Conservation (phyloP, 53 echinoderm and acorn worm species). For the Arbacia lixula region DNA sequence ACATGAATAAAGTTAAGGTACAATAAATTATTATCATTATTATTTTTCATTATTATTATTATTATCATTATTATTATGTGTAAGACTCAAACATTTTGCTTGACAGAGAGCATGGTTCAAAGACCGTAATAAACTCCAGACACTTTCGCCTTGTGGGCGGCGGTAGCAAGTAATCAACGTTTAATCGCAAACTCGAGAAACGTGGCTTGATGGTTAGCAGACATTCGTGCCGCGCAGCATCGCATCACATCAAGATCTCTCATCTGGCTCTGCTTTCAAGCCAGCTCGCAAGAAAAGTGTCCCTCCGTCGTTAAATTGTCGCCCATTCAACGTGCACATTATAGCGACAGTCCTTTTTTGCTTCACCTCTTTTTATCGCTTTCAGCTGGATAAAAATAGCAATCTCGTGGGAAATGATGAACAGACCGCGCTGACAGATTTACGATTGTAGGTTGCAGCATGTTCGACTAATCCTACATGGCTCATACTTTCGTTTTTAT, state of each 20-base stretch:
- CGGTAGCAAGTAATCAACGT: neutral
- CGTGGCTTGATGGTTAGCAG: neutral
- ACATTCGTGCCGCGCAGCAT: neutral
- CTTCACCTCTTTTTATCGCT: neutral
- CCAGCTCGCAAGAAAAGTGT: neutral
- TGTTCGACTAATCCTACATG: too few species aligned
- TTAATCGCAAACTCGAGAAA: neutral
- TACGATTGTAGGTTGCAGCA: conserved; percentile 18
- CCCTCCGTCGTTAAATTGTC: conserved; percentile 23
- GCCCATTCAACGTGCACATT: conserved; percentile 23
- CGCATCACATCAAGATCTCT: neutral
- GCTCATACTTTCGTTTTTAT: too few species aligned
- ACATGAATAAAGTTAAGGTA: too few species aligned
- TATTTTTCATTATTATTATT: too few species aligned
- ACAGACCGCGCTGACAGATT: conserved; percentile 10
- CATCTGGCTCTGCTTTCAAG: neutral
- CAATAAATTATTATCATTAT: too few species aligned
- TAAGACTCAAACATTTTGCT: too few species aligned
- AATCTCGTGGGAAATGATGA: conserved; percentile 26
- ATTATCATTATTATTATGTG: too few species aligned
- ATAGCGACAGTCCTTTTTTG: too few species aligned
- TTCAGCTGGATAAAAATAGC: neutral
- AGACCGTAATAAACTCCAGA: too few species aligned
- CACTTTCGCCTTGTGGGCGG: too few species aligned
- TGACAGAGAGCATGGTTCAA: too few species aligned